These are phyloP conservation scores for Bombylius major DNA, from an alignment of 2,888 invertebrate genomes.

Conservation along the genomic window DNA sequence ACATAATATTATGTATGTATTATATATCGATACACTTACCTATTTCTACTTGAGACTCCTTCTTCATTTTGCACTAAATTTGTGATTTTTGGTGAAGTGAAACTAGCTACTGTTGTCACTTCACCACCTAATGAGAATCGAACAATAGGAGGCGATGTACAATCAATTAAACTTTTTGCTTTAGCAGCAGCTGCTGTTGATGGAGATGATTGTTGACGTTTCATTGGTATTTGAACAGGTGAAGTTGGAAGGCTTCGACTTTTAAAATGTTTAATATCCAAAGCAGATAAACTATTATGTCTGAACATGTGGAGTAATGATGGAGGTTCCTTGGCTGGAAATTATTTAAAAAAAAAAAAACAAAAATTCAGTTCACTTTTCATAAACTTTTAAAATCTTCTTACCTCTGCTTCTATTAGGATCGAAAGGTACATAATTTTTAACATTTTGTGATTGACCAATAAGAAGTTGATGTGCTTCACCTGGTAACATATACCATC, in stretches of 20 bases:
- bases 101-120: conserved; percentile 13
- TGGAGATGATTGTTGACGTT: conserved; percentile 12
- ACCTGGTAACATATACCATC: conserved; percentile 83
- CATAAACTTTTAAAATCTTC: too few relatives aligned
- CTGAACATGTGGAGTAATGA: conserved; percentile 45
- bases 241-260: conserved; percentile 22
- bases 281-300: conserved; percentile 56
- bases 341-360: not conserved
- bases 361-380: too few relatives aligned
- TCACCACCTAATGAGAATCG: conserved; percentile 18
- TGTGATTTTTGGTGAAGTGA: conserved; percentile 10
- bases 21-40: conserved; percentile 8
- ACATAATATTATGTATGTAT: too few relatives aligned
- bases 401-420: conserved; percentile 40
- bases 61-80: conserved; percentile 12
- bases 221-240: conserved; percentile 16
- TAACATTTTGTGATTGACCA: conserved; percentile 61
- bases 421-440: conserved; percentile 63
- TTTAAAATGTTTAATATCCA: conserved; percentile 43
- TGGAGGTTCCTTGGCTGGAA: conserved; percentile 27
- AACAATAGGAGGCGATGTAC: conserved; percentile 13
- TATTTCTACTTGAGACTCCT: conserved; percentile 14
- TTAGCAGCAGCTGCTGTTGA: conserved; percentile 1
- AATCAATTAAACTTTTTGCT: conserved; percentile 3
- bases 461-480: conserved; percentile 68